Evolutionary conservation across 2,888 invertebrate genomes (phyloP), one percentile per base, ranked within the genome.

Genomic region (Zaprionus obscuricornis): DNA sequence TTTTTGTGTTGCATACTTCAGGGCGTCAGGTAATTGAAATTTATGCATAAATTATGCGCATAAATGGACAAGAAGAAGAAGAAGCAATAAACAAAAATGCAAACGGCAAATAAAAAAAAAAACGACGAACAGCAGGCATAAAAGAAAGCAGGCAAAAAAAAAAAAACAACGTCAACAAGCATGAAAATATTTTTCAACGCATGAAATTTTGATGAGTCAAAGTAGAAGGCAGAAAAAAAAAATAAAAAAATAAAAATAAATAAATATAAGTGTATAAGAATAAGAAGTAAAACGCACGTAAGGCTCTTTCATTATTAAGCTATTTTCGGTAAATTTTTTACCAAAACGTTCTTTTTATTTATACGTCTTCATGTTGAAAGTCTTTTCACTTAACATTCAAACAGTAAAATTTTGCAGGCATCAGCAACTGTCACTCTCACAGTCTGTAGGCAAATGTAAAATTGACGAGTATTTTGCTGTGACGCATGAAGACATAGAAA

Each of bases 41-140:
- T 66, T 77, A 79, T 79, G 78, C 78, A 79, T 85, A 79, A 79
- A 74, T 79, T 84, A 84, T 79, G 79, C 78, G 68, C 75, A 71
- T 82, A 81, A 78, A 78, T 81, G 84, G 84, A 79, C 77, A 69
- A 55, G 66, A 50, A 58, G 16, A 69, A 55, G 66, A 50, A 58
- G 16, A 58, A 54, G 81, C 81, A 76, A 83, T 78, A 79, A 83
- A 83, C 77, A 79, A 40, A 46, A 7, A 43, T 6, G 34, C 2
- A 26, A 45, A 43, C 11, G 42, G 39, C 49, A 39, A 39, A 31
- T 37, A n/a, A 42, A 14, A 29, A n/a, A 34, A 34, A 36, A 34
- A 13, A 18, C 43, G 27, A 34, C 22, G 34, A n/a, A 42, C 17
- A 52, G 33, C 33, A 24, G 49, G 6, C 27, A 50, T 24, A 39